Base-by-base conservation (phyloP, 2,888 invertebrate genomes). In the Xylota sylvarum region DNA sequence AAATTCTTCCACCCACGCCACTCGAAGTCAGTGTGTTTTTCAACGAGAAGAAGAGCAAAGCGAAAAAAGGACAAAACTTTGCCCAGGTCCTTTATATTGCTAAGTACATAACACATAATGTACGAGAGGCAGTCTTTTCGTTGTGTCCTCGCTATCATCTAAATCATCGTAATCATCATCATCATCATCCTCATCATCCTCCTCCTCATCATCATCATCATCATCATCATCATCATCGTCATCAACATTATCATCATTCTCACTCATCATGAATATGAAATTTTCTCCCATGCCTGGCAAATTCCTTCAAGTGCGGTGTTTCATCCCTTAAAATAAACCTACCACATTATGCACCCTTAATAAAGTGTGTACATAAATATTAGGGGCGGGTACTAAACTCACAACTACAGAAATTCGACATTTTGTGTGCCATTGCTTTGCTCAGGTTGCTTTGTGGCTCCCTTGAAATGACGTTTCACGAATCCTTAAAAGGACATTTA, bases 361-460 rank as follows among this genome's bases (percentile, higher is more conserved):
- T 87, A 87, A 83, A 87, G 87, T 87, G 88, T 86, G 89, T 89
- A 89, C 88, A 90, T 90, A 90, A 91, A 91, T 91, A 91, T 90
- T 91, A 91, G 91, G 91, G 91, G 91, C 91, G 91, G 91, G 90
- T 89, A 90, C 89, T 88, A 88, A 89, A 83, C 69, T 87, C 88
- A 86, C 88, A 86, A 88, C 84, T 82, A 84, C 88, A 89, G 65
- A 64, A 74, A 73, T 91, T 91, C 91, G 91, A 91, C 91, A 91
- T 91, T 91, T 91, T 91, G 90, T 91, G 88, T 89, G 74, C 88
- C 88, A 88, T 88, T 82, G 88, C 87, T 86, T 67, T 64, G 81
- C 83, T 78, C 85, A 76, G 87, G 78, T 76, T 85, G 72, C 79
- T 76, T 72, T 84, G 69, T 80, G 69, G 80, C 72, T 86, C 78